Base-by-base conservation (phyloP, 2,797 vertebrate genomes). In the Premnoplex brunnescens region DNA sequence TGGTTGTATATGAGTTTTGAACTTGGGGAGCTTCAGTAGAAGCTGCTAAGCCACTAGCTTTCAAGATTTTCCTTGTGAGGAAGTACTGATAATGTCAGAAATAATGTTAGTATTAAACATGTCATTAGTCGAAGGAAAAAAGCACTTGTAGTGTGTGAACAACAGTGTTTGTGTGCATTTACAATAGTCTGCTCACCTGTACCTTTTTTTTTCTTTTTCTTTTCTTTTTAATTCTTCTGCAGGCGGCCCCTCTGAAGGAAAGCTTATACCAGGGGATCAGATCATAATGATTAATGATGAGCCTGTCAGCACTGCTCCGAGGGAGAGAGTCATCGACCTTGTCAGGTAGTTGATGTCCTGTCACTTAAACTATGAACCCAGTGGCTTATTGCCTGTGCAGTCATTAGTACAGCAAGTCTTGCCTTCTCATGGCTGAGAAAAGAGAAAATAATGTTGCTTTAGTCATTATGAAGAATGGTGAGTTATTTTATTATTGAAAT, bases 251-350 rank as follows among this genome's bases (percentile, higher is more conserved):
- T 99, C 99, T n/a, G 99, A 99, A 98, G 98, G 99, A 97, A 99
- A 98, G 96, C 98, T 99, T 97, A 97, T 99, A 97, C 99, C 99
- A 12, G 99, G 99, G 97, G 99, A 99, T 97, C 99, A 99, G 97
- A 99, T 99, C 97, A 98, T 99, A 97, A 99, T 99, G 99, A 99
- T 99, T 97, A 99, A 99, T 90, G 99, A 99, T 96, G 99, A 99
- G 96, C 98, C 98, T 27, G 99, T 99, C 97, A 98, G 98, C 83
- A 98, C 98, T 51, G 99, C 99, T 77, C 98, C 99, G 79, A 98
- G 99, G 97, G 99, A 99, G 96, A 98, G 99, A 97, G 99, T 99
- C 97, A 99, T 99, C 69, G 99, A 99, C 98, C 98, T 99, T 94
- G 99, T 99, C 98, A 99, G 99, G 99, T 99, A 98, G 58, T 93